A percentile compares a stretch with the other conserved stretches of the same genome.
Conservation (phyloP, 2,888 invertebrate species). For the Drosophila fungiperda region DNA sequence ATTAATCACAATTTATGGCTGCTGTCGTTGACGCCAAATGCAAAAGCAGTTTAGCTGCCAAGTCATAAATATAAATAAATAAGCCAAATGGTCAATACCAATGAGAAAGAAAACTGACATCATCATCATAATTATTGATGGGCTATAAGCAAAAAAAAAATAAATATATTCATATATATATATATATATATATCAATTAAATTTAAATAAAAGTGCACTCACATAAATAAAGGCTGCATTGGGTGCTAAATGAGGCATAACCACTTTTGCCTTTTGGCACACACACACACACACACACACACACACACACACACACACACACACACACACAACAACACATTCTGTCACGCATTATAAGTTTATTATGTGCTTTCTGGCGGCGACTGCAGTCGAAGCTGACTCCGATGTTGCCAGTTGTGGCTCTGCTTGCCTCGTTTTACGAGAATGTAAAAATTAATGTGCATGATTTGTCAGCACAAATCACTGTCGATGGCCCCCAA, state of each 20-base stretch:
- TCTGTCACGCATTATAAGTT: slow-evolving; percentile 67
- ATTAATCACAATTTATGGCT: slow-evolving; percentile 32
- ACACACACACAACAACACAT: slow-evolving; percentile 27
- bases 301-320: slow-evolving; percentile 9
- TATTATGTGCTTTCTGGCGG: slow-evolving; percentile 60
- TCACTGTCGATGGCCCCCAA: slow-evolving; percentile 33
- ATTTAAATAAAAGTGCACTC: slow-evolving; percentile 75
- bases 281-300: not conserved
- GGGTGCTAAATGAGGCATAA: slow-evolving; percentile 63
- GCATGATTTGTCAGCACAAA: slow-evolving; percentile 71
- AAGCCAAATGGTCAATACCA: slow-evolving; percentile 8
- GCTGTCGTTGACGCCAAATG: slow-evolving; percentile 37
- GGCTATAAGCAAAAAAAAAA: slow-evolving; percentile 5
- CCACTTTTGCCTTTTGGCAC: slow-evolving; percentile 46
- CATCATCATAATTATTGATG: slow-evolving; percentile 33
- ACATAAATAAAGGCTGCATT: slow-evolving; percentile 56
- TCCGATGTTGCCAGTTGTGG: slow-evolving; percentile 18
- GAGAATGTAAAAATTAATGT: slow-evolving; percentile 60
- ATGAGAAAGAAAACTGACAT: slow-evolving; percentile 15
- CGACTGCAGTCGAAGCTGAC: slow-evolving; percentile 35
- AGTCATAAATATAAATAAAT: slow-evolving; percentile 40
- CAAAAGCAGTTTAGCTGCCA: slow-evolving; percentile 21
- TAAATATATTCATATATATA: slow-evolving; percentile 21
- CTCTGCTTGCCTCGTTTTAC: slow-evolving; percentile 40
- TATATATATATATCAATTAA: slow-evolving; percentile 63